Base-by-base conservation (phyloP, 2,797 vertebrate species). In the Parotocinclus haroldoi region DNA sequence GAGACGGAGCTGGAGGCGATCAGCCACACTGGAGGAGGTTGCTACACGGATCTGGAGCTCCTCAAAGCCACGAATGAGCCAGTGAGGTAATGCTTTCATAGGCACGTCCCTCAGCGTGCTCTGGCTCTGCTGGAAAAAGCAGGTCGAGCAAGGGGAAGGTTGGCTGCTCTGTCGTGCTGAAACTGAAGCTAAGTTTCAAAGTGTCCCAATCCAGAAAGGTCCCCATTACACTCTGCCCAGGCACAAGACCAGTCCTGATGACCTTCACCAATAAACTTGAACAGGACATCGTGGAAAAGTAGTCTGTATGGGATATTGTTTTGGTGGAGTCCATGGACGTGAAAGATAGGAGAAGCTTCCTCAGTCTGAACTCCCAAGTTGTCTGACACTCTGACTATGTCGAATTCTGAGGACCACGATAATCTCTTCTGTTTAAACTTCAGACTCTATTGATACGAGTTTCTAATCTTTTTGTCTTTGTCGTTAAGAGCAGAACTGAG, bases 1-100 rank as follows among this genome's bases (percentile, higher is more conserved):
- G 18, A 18, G n/a, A 61, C 51, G 44, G 50, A 60, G 10, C 51
- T 66, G 45, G 13, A 19, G 61, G 67, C 14, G n/a, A 50, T 50
- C 48, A 50, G n/a, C 63, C 39, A 39, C 45, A 52, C 45, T 40
- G 68, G 56, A 70, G 46, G 11, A 66, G 45, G 52, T 52, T 57
- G 63, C 58, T 54, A 60, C 1, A 76, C 68, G 63, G 58, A 57
- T 75, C 68, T 83, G 67, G 75, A 75, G 68, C 70, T 63, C 40
- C 76, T 79, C 61, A 79, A 79, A 82, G 68, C 71, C 61, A 66
- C 72, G 63, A 64, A 45, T 36, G 51, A 68, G 66, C 16, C 18
- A 71, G 65, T 85, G 82, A 85, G 82, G 80, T 85, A 80, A 85
- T 82, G 68, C 70, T 84, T 79, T 80, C 58, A 73, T 55, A 73